These are phyloP conservation scores for Alouatta palliata DNA, from an alignment of 2,113 vertebrate genomes.

Conservation along the genomic window DNA sequence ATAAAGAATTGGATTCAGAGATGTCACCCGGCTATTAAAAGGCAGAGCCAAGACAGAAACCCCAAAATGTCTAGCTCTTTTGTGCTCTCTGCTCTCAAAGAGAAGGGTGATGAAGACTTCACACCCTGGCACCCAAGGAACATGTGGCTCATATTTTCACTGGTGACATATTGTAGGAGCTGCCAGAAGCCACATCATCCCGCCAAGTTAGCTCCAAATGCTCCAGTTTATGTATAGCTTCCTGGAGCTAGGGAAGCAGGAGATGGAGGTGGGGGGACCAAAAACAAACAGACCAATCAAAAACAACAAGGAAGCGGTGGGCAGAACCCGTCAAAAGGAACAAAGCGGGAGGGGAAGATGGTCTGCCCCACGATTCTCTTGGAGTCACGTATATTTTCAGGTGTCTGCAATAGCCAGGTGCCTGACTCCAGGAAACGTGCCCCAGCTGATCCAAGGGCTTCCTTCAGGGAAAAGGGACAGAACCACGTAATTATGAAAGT, in stretches of 20 bases:
- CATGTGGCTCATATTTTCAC: conserved; percentile 75
- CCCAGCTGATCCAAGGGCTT: neutral
- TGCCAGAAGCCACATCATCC: conserved; percentile 39
- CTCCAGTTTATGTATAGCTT: conserved; percentile 20
- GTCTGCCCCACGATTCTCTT: neutral
- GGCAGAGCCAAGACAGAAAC: conserved; percentile 4
- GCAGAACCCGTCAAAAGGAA: neutral
- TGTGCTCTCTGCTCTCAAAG: neutral
- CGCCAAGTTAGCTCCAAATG: conserved; percentile 65
- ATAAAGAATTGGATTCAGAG: neutral
- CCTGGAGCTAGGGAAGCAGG: neutral
- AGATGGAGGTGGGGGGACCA: neutral
- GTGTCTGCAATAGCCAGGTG: neutral
- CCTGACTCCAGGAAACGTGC: neutral
- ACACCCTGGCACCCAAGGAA: conserved; percentile 23
- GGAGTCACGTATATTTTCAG: neutral
- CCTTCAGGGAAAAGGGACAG: neutral
- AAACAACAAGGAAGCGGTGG: neutral
- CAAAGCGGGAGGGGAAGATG: neutral
- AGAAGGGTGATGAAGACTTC: conserved; percentile 33
- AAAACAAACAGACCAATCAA: conserved; percentile 17
- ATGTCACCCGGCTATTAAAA: neutral
- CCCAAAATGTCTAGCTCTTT: neutral
- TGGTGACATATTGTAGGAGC: conserved; percentile 67
- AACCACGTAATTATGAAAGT: neutral